Conservation (phyloP, 37 sponge, comb jelly and placozoan species). For the Ianthella basta region DNA sequence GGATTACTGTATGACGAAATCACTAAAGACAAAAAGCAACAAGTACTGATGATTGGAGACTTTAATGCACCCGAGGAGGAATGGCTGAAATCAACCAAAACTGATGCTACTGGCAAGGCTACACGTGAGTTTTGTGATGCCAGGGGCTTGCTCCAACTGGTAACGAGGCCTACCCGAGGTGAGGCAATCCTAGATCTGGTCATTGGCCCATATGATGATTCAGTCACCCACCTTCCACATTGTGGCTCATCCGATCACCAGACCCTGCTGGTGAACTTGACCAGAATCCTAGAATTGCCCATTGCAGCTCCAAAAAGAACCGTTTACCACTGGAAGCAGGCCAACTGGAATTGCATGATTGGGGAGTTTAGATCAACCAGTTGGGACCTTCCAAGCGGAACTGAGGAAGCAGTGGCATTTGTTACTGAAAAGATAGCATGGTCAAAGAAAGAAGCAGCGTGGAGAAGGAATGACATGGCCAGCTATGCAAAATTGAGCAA, state of each 20-base stretch:
- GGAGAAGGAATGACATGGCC: slow-evolving; percentile 5
- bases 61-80: slow-evolving; percentile 20
- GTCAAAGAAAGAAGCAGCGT: slow-evolving; percentile 4
- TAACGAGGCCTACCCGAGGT: slow-evolving; percentile 11
- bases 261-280: slow-evolving; percentile 15
- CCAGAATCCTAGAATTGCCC: not conserved
- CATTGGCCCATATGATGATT: slow-evolving; percentile 15
- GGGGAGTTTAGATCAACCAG: not conserved
- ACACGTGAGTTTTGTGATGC: slow-evolving; percentile 22
- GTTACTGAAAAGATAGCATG: slow-evolving; percentile 4
- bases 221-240: slow-evolving; percentile 30
- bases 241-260: slow-evolving; percentile 39
- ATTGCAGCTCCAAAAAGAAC: not conserved
- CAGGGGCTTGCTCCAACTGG: slow-evolving; percentile 24
- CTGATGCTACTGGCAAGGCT: slow-evolving; percentile 31
- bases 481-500: not conserved
- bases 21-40: slow-evolving; percentile 11
- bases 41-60: slow-evolving; percentile 17
- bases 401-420: slow-evolving; percentile 4
- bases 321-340: slow-evolving; percentile 23
- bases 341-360: slow-evolving; percentile 23
- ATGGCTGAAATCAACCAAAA: slow-evolving; percentile 23
- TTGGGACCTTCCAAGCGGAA: not conserved
- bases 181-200: slow-evolving; percentile 34
- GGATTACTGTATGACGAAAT: slow-evolving; percentile 4